phyloP scores from a whole-genome alignment of 2,797 vertebrate species.

The Podargus strigoides region DNA sequence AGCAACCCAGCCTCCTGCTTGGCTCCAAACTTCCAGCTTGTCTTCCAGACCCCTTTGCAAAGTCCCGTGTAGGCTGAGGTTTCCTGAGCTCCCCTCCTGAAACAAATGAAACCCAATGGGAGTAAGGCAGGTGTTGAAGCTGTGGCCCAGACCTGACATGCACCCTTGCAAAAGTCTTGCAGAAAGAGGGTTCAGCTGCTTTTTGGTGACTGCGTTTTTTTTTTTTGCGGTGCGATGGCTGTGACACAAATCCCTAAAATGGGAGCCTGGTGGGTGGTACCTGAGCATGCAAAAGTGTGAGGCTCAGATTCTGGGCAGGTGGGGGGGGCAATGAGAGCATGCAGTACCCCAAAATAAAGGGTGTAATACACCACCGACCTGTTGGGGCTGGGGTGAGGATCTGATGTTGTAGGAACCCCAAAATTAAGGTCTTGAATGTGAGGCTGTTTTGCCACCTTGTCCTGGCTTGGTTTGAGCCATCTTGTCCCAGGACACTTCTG shows the following conservation, averaged over 20 bases:
- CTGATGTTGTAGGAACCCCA: not conserved
- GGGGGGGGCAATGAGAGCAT: too few species aligned
- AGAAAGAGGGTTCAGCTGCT: not conserved
- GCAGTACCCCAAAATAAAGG: not conserved
- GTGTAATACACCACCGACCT: rapidly evolving
- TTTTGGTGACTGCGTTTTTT: not conserved
- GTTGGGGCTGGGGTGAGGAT: not conserved
- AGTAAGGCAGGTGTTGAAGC: not conserved
- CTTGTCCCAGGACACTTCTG: not conserved
- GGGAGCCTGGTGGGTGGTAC: not conserved
- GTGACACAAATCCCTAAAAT: not conserved
- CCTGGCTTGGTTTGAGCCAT: not conserved
- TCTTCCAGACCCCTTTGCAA: not conserved
- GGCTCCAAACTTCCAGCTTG: not conserved
- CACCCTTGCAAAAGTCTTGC: not conserved
- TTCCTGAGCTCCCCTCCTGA: not conserved
- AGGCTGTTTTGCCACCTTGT: not conserved
- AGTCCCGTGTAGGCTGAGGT: not conserved
- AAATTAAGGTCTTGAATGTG: not conserved
- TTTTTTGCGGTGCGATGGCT: not conserved
- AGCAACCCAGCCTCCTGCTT: not conserved
- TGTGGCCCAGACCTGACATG: rapidly evolving
- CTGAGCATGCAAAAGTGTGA: rapidly evolving
- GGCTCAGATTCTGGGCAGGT: not conserved
- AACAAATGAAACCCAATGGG: not conserved